A percentile compares a stretch with the other conserved stretches of the same genome.
Evolutionary conservation across 2,888 invertebrate genomes (phyloP).

Genomic region (Trimorus sp.): DNA sequence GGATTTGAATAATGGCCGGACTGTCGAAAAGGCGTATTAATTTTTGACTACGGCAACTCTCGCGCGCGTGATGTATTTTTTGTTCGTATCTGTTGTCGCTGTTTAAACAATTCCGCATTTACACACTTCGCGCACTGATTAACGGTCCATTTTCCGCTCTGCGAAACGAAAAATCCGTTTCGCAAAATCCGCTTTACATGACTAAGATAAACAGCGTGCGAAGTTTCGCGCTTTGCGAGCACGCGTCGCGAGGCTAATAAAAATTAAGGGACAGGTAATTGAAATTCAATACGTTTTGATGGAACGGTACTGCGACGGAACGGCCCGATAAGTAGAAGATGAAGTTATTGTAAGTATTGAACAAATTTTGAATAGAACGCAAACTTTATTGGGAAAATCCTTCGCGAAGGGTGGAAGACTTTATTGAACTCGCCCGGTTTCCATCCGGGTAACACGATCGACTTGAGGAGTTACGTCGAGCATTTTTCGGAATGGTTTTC

Average conservation of each 20-base stretch:
- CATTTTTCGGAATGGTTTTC: constrained; percentile 65
- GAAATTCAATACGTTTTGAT: constrained; percentile 55
- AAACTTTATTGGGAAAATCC: constrained; percentile 63
- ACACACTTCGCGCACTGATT: no score
- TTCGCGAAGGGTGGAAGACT: constrained; percentile 58
- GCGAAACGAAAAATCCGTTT: no score
- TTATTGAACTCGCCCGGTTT: constrained; percentile 64
- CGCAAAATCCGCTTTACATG: no score
- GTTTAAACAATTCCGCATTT: no score
- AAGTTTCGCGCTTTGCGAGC: no score
- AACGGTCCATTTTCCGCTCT: no score
- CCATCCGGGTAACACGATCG: constrained; percentile 62
- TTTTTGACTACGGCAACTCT: no score
- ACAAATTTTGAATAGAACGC: constrained; percentile 57
- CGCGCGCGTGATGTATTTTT: no score
- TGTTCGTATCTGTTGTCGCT: no score
- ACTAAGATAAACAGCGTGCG: no score
- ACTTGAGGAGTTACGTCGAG: constrained; percentile 62
- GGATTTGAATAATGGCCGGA: no score
- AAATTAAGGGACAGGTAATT: constrained; percentile 36
- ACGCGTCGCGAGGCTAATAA: constrained; percentile 3
- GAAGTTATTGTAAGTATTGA: constrained; percentile 62
- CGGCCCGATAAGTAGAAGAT: constrained; percentile 45
- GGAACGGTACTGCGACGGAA: constrained; percentile 29
- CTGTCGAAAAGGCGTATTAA: no score